Evolutionary conservation across 2,888 invertebrate genomes (phyloP), one percentile per base, ranked within the genome.

Genomic region (Paralinhomoeus sp.): DNA sequence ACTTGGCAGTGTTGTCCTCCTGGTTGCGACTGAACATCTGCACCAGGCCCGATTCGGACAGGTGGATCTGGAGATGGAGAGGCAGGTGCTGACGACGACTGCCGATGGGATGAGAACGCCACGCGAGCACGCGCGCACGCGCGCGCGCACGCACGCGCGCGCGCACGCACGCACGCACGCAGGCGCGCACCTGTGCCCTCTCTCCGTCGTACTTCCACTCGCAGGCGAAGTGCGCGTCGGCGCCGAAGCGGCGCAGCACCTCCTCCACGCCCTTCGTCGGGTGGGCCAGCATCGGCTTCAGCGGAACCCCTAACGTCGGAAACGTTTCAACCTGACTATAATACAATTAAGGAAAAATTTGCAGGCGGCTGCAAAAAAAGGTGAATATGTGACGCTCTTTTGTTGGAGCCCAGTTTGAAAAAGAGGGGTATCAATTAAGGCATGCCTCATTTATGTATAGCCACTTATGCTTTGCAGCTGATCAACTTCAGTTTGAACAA

Each of bases 181-280:
- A 27, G 12, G 27, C 12, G 27, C 9, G 17, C 20, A 81, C 76
- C 72, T 89, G 93, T 0, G 91, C 93, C 54, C 97, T 72, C 71
- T 97, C 97, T 1, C 97, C 97, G 66, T 99, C 97, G 64, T 99
- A 97, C 64, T 97, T 97, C 75, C 79, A 99, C 68, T 99, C 97
- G 64, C 93, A 93, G 1, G 91, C 91, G 64, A 99, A 93, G 55
- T 75, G 73, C 50, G 78, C 71, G 34, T 62, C 58, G 17, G 77
- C 76, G 47, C 82, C 81, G 65, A 84, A 83, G 57, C 83, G 72
- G 47, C 75, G 72, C 43, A 91, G 66, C 3, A 91, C 79, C 63
- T 89, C 87, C 49, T 75, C 73, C 15, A 40, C 23, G 13, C 87
- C 89, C 63, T 80, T 82, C 0, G 93, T 87, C 2, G 97, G 93